phyloP scores from a whole-genome alignment of 1,140 invertebrate genomes.

The Nylanderia fulva region DNA sequence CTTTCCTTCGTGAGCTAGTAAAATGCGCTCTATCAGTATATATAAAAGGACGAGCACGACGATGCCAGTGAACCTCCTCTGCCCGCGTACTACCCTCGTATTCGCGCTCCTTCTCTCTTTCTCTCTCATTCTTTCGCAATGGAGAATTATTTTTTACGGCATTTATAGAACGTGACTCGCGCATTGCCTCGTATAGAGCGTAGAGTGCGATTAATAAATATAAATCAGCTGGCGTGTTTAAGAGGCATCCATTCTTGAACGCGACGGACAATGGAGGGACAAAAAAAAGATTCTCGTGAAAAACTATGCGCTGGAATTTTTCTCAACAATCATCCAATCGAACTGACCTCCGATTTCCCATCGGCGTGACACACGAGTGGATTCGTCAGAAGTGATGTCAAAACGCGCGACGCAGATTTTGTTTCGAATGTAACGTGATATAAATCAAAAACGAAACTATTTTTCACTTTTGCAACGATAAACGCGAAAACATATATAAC shows the following conservation, averaged over 20 bases:
- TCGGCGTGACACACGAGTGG: not conserved
- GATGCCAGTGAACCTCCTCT: slow-evolving; percentile 72
- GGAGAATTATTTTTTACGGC: slow-evolving; percentile 52
- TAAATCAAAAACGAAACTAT: not conserved
- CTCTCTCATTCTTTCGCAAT: not conserved
- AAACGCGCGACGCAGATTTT: not conserved
- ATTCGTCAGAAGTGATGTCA: slow-evolving; percentile 5
- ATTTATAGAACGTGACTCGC: slow-evolving; percentile 59
- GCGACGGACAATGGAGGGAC: no score
- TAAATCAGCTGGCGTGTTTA: slow-evolving; percentile 12
- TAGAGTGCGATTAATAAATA: slow-evolving; percentile 45
- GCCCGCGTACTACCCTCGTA: slow-evolving; percentile 62
- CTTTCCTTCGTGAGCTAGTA: slow-evolving; percentile 69
- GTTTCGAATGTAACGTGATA: slow-evolving; percentile 21
- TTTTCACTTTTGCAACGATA: not conserved
- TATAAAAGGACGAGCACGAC: slow-evolving; percentile 65
- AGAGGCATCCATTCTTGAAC: not conserved
- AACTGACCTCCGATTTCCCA: slow-evolving; percentile 21
- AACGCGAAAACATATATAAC: not conserved
- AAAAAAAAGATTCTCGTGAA: not conserved
- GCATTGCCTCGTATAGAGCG: slow-evolving; percentile 5
- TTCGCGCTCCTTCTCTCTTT: slow-evolving; percentile 36
- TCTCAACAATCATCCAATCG: not conserved
- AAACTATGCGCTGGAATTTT: slow-evolving; percentile 21
- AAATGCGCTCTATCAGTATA: slow-evolving; percentile 62